Base-by-base conservation (phyloP, 92 coral and sea anemone genomes). In the Zoanthus sansibaricus region DNA sequence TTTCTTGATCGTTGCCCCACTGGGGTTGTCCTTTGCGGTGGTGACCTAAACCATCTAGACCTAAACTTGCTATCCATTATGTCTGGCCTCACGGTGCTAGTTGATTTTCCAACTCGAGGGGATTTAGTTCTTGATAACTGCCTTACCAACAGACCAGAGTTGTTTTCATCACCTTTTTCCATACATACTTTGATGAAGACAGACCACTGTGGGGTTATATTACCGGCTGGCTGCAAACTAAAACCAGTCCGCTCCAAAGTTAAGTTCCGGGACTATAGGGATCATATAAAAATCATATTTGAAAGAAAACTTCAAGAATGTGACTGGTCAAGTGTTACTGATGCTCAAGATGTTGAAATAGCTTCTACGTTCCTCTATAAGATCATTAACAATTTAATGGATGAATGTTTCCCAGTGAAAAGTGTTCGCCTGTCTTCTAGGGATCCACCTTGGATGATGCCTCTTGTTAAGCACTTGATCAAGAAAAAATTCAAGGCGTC, bases 231-330 rank as follows among this genome's bases (percentile, higher is more conserved):
- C 48, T 66, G 49, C 7, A 83, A 83, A 67, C 74, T 83, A 20
- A 83, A 83, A n/a, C 78, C 87, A 69, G 52, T 83, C 18, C 87
- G 77, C 32, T 83, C 44, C 64, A 83, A 47, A 9, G 71, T 55
- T 33, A 69, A 52, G 31, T 83, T 83, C 48, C 71, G 77, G 25
- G 25, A 25, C 25, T 25, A 25, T 25, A 25, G 25, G 25, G 25
- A 25, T 25, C 25, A 25, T 25, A 25, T 0, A 25, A 25, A 25
- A 25, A 25, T 25, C 25, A 0, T 25, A 25, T 25, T 25, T 25
- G 25, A 25, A 25, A 25, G 25, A 25, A 25, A 25, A 25, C 25
- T 25, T 25, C 25, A 25, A 25, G 25, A 25, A 25, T 25, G 25
- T 25, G 25, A 25, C 25, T 25, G 25, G 25, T 25, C 25, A 25